Conservation (phyloP, 92 coral and sea anemone genomes). For the Epizoanthus stellaris region DNA sequence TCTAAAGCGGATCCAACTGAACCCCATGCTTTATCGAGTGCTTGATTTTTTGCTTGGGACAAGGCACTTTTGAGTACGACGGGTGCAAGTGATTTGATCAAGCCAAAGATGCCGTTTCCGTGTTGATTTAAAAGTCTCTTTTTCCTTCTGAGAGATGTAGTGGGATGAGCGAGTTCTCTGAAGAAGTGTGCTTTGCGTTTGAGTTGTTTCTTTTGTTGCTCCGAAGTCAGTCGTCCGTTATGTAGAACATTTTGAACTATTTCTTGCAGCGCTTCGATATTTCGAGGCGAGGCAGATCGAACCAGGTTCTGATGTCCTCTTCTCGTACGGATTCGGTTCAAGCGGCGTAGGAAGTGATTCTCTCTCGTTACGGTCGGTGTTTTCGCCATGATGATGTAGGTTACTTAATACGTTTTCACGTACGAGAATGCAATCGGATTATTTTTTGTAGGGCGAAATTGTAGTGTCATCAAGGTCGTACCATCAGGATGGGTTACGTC, state of each 20-base stretch:
- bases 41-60: no score
- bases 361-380: slow-evolving; percentile 1
- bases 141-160: no score
- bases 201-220: neutral
- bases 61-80: no score
- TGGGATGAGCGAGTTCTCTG: no score
- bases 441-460: neutral
- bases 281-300: neutral
- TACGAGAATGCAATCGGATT: neutral
- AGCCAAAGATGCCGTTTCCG: no score
- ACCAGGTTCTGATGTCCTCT: neutral
- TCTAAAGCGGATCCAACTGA: no score
- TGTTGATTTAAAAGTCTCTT: no score
- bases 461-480: neutral
- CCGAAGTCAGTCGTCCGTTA: neutral
- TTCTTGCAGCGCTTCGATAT: slow-evolving; percentile 13
- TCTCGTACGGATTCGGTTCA: neutral
- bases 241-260: slow-evolving; percentile 7
- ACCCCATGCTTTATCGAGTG: no score
- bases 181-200: no score
- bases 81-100: no score
- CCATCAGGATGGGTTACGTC: neutral
- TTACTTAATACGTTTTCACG: neutral
- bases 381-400: neutral
- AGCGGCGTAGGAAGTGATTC: neutral